Percentiles rank a stretch among this genome's conserved stretches.
These are phyloP conservation scores for Oryzias woworae DNA, from an alignment of 2,113 vertebrate genomes.

Conservation along the genomic window DNA sequence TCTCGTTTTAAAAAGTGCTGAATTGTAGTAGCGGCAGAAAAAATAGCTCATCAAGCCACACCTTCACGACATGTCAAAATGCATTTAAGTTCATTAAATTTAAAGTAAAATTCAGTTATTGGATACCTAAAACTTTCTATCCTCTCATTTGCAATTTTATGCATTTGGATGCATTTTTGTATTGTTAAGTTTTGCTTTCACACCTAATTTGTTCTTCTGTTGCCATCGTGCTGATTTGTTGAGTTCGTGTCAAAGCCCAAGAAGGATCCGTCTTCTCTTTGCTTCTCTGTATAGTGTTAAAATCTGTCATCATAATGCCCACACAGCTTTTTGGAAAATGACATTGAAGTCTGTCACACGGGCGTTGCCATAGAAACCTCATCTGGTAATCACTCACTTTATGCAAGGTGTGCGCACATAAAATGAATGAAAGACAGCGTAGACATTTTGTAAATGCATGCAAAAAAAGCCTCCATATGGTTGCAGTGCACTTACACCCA, in stretches of 20 bases:
- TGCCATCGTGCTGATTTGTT: not conserved
- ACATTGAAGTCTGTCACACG: constrained; percentile 20
- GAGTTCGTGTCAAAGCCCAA: constrained; percentile 1
- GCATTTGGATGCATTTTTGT: not conserved
- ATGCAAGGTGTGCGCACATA: not conserved
- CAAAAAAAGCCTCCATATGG: constrained; percentile 6
- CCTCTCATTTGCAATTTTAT: too few relatives aligned
- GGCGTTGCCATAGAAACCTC: constrained; percentile 33
- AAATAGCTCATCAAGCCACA: too few relatives aligned
- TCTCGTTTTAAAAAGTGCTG: too few relatives aligned
- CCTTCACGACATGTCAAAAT: too few relatives aligned
- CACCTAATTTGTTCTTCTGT: not conserved
- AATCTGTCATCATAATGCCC: constrained; percentile 18
- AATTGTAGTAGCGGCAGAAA: too few relatives aligned
- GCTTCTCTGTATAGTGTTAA: constrained; percentile 24
- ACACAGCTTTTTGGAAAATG: constrained; percentile 37
- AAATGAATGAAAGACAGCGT: not conserved
- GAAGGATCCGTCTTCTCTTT: constrained; percentile 11
- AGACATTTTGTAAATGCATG: not conserved
- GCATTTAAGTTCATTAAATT: too few relatives aligned
- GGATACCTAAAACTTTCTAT: too few relatives aligned
- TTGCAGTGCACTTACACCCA: constrained; percentile 1
- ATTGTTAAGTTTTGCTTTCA: not conserved
- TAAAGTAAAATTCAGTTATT: too few relatives aligned
- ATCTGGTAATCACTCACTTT: constrained; percentile 15